Evolutionary conservation across 30 jellyfish, hydroid and myxozoan species (phyloP).

Genomic region (Aurelia aurita): DNA sequence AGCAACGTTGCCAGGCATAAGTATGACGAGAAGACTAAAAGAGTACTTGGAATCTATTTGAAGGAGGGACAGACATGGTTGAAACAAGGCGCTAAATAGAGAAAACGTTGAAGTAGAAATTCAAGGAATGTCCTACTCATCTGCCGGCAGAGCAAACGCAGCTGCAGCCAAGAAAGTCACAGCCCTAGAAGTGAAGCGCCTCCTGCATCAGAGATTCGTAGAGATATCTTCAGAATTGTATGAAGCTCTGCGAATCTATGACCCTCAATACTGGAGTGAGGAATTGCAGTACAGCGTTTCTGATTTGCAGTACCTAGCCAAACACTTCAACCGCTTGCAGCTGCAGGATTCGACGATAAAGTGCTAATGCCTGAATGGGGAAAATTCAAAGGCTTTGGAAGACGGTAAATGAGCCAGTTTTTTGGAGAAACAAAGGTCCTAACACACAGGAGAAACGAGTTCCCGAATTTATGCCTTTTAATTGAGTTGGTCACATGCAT

Average conservation of each 20-base stretch:
- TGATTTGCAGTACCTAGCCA: neutral
- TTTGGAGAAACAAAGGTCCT: conserved; percentile 6
- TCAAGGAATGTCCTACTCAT: conserved; percentile 13
- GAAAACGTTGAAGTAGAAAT: conserved; percentile 6
- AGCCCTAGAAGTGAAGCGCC: neutral
- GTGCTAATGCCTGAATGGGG: conserved; percentile 44
- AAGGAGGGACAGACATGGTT: conserved; percentile 39
- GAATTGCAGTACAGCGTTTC: conserved; percentile 25
- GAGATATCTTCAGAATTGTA: conserved; percentile 18
- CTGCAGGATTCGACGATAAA: conserved; percentile 21
- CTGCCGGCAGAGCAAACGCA: conserved; percentile 3
- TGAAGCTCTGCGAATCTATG: conserved; percentile 16
- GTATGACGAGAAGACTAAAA: conserved; percentile 2
- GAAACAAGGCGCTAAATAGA: conserved; percentile 25
- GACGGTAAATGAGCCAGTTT: conserved; percentile 8
- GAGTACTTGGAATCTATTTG: neutral
- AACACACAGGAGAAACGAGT: conserved; percentile 31
- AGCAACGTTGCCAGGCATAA: conserved; percentile 41
- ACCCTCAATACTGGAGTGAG: conserved; percentile 58
- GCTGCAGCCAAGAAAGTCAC: conserved; percentile 28
- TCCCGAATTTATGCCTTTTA: conserved; percentile 56
- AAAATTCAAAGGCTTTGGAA: conserved; percentile 24
- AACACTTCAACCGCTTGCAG: conserved; percentile 16
- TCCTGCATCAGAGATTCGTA: conserved; percentile 34
- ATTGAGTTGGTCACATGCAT: conserved; percentile 42